phyloP scores from a whole-genome alignment of 2,888 invertebrate species.

The Ophraella communa region DNA sequence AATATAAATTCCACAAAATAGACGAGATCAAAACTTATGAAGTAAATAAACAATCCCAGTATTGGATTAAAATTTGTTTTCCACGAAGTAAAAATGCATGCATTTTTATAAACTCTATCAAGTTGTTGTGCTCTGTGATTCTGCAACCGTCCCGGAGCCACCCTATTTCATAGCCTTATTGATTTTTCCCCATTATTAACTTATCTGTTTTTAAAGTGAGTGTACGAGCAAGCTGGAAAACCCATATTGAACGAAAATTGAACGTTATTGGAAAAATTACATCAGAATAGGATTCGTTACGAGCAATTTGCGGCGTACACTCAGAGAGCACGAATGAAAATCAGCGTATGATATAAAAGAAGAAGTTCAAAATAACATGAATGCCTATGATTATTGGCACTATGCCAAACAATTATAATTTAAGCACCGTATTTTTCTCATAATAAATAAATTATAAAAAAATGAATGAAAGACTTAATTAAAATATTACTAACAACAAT shows the following conservation, averaged over 20 bases:
- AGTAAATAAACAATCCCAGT: no score
- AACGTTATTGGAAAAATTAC: conserved; percentile 57
- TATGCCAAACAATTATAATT: not conserved
- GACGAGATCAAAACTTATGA: no score
- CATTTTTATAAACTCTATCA: no score
- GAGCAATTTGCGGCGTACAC: conserved; percentile 55
- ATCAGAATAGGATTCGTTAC: conserved; percentile 57
- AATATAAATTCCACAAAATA: no score
- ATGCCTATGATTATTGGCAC: not conserved
- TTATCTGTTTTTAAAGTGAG: conserved; percentile 38
- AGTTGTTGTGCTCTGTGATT: not conserved
- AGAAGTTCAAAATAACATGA: not conserved
- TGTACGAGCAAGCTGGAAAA: conserved; percentile 36
- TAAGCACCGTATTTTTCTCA: no score
- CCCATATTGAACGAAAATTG: conserved; percentile 51
- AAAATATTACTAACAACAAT: no score
- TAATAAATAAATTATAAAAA: no score
- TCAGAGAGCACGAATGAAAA: conserved; percentile 30
- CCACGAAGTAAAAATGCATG: no score
- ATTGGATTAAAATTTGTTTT: no score
- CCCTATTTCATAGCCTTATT: conserved; percentile 14
- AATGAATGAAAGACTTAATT: no score
- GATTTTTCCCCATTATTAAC: conserved; percentile 41
- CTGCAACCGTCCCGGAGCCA: not conserved
- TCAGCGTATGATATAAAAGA: not conserved